Base-by-base conservation (phyloP, 2,113 vertebrate genomes). In the Lethenteron camtschaticum region DNA sequence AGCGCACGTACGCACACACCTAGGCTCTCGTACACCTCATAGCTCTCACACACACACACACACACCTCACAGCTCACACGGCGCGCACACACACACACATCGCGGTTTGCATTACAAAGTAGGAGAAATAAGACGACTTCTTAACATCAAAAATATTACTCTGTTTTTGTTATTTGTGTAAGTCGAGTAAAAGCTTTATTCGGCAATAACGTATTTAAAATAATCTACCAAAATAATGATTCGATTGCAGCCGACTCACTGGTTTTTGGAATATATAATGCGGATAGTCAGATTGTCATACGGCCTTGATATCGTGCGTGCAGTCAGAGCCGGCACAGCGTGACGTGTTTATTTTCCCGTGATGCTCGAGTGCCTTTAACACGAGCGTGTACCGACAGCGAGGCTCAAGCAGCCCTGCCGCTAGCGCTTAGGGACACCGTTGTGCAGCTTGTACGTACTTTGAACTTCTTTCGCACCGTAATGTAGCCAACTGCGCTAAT, bases 261-360 rank as follows among this genome's bases (percentile, higher is more conserved):
- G 63, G 63, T 11, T 11, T 66, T 24, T 66, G n/a, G 59, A 63
- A 66, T n/a, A 16, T 3, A 66, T 11, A 24, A 9, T 16, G 24
- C 10, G 63, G n/a, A 66, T 66, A 16, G 24, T 8, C 63, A 66
- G 63, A 16, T 24, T 9, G 24, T 66, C 9, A 66, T 9, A 11
- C 63, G 10, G 63, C 63, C n/a, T 63, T 63, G 8, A 66, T 66
- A 24, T 11, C 10, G n/a, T 66, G 9, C n/a, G 63, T 11, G 63
- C n/a, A 66, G 10, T 8, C n/a, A 66, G 63, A 66, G 63, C n/a
- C 63, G n/a, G 63, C 63, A 66, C n/a, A 66, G 63, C 63, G 63
- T 66, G 63, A 9, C 9, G 10, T 9, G n/a, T 11, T 66, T 66
- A 66, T 66, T 66, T 66, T 11, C n/a, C n/a, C 9, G n/a, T 24